A percentile compares a stretch with the other conserved stretches of the same genome.
These are phyloP conservation scores for Xanthorhoe designata DNA, from an alignment of 2,888 invertebrate genomes.

Conservation along the genomic window DNA sequence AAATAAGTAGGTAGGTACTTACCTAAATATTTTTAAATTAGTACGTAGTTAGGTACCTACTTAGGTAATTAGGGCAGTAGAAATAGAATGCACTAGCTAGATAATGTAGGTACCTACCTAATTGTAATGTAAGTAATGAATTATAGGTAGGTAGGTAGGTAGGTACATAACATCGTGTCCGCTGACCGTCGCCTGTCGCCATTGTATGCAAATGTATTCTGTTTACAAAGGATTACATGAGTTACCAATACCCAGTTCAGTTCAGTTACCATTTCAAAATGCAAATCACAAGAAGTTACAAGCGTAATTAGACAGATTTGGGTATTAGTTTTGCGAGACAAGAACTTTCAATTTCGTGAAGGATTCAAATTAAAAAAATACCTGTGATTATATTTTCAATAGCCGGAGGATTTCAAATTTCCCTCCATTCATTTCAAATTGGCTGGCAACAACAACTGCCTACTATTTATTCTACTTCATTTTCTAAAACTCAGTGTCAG, in stretches of 20 bases:
- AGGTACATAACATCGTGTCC: neutral
- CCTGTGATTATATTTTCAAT: neutral
- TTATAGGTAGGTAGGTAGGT: no score
- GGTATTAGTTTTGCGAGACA: no score
- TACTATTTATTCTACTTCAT: no score
- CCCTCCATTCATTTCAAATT: neutral
- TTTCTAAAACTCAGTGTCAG: no score
- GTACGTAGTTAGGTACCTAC: neutral
- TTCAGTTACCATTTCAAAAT: neutral
- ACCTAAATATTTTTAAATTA: no score
- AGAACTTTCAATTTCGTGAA: no score
- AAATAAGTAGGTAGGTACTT: no score
- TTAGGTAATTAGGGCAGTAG: neutral
- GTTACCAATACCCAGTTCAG: no score
- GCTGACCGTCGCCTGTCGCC: constrained; percentile 3
- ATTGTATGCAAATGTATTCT: constrained; percentile 1
- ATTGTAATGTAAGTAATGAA: neutral
- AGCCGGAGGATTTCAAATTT: neutral
- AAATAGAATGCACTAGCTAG: neutral
- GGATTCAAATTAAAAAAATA: no score
- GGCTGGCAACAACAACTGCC: no score
- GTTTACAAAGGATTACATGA: neutral
- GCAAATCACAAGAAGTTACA: neutral
- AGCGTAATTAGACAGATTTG: neutral
- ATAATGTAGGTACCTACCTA: neutral